Evolutionary conservation across 2,888 invertebrate species (phyloP), one percentile per base, ranked within the genome.

Genomic region (Eueremaeus valkanovi): DNA sequence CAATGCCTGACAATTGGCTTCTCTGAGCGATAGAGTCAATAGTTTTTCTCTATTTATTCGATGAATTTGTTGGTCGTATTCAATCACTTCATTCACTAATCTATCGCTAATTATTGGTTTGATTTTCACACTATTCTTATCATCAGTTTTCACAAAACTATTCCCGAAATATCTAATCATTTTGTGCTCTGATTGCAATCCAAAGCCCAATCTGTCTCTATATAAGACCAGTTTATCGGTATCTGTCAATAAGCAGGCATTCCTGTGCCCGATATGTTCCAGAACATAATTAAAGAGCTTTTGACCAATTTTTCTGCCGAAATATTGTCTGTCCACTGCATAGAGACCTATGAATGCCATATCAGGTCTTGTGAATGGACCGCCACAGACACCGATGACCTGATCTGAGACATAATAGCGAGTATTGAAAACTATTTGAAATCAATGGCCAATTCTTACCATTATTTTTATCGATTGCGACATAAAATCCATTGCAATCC

Each of bases 401-500:
- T 73, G 49, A 16, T 77, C 78, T 78, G 29, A 31, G 16, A 33
- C 3, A 33, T 5, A n/a, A 33, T 18, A 24, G 5, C 24, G 5
- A 24, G 11, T 55, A 55, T 24, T 55, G 3, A 55, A 24, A 55
- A 27, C 11, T 24, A 49, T 55, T 9, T 55, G n/a, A n/a, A 49
- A n/a, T 13, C 5, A 13, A 11, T 3, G 18, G 18, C 6, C 49
- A 13, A 49, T 27, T 27, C 24, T 24, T 24, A 55, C 55, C 27
- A 27, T 21, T 55, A 6, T 5, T 24, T 21, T 21, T 3, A 55
- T 55, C 55, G 21, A 77, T 78, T 36, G 78, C 78, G 0, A 78
- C 78, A 42, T 74, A 77, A 63, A 78, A 78, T 16, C 77, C 78
- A 6, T 78, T 77, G 0, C 77, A 76, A 45, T 78, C 78, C 36